Percentiles rank a stretch among this genome's conserved stretches.
phyloP scores from a whole-genome alignment of 2,797 vertebrate species.

The Chromobotia macracanthus region DNA sequence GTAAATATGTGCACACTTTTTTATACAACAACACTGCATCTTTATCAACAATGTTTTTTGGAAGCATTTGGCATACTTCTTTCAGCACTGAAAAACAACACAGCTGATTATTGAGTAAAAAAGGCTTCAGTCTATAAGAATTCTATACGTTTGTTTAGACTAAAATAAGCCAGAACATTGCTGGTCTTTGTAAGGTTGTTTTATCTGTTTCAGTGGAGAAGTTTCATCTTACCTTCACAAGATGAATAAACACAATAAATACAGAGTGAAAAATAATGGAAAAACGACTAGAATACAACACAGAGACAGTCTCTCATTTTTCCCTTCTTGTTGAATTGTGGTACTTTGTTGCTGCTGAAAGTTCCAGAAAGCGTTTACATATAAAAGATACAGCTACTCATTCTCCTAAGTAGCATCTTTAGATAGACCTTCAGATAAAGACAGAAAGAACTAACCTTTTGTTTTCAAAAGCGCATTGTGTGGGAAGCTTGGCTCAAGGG shows the following conservation, averaged over 20 bases:
- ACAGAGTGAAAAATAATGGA: not conserved
- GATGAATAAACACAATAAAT: not conserved
- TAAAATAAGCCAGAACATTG: not conserved
- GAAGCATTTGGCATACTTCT: too few species aligned
- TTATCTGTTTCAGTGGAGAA: not conserved
- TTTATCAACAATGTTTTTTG: too few species aligned
- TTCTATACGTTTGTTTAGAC: not conserved
- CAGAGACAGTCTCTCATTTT: not conserved
- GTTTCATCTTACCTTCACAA: not conserved
- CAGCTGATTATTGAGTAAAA: not conserved
- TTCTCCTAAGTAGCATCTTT: not conserved
- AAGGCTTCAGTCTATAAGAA: not conserved
- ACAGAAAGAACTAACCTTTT: slow-evolving; percentile 31
- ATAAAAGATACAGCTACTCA: not conserved
- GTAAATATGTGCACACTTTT: too few species aligned
- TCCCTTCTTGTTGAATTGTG: slow-evolving; percentile 17
- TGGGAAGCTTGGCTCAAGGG: slow-evolving; percentile 11
- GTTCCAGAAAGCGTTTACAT: not conserved
- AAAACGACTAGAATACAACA: not conserved
- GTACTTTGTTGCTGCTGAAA: not conserved
- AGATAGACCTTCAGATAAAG: slow-evolving; percentile 36
- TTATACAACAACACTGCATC: too few species aligned
- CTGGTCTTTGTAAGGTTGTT: not conserved
- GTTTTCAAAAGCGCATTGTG: slow-evolving; percentile 23
- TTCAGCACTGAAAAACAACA: not conserved